Evolutionary conservation across 1,140 invertebrate genomes (phyloP).

Genomic region (Ips typographus): DNA sequence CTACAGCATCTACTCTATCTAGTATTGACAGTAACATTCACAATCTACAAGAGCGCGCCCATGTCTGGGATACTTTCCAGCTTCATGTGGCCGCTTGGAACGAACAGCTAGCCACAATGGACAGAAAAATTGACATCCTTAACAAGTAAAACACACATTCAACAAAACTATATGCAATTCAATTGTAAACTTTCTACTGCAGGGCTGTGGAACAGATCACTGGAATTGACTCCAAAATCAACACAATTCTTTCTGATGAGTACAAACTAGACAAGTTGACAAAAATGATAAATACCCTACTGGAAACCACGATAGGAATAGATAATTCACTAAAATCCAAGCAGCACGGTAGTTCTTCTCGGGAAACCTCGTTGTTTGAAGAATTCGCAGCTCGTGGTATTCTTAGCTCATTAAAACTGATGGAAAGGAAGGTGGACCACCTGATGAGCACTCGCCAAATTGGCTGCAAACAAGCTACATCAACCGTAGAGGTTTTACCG

Average conservation of each 20-base stretch:
- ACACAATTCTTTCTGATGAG: slow-evolving; percentile 43
- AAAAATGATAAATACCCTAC: slow-evolving; percentile 39
- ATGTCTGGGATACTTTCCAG: slow-evolving; percentile 56
- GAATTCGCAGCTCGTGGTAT: slow-evolving; percentile 49
- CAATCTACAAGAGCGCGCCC: slow-evolving; percentile 52
- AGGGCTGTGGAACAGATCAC: slow-evolving; percentile 52
- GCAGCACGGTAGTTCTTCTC: slow-evolving; percentile 17
- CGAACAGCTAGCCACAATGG: slow-evolving; percentile 55
- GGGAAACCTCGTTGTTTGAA: slow-evolving; percentile 38
- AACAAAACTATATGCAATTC: neutral
- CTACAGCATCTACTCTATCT: slow-evolving; percentile 46
- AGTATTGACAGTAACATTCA: slow-evolving; percentile 52
- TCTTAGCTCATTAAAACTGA: slow-evolving; percentile 48
- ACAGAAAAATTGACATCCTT: slow-evolving; percentile 54
- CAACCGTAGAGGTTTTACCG: slow-evolving; percentile 30
- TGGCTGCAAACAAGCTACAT: slow-evolving; percentile 3
- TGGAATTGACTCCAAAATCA: slow-evolving; percentile 47
- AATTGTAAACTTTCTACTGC: slow-evolving; percentile 8
- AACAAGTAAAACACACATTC: slow-evolving; percentile 48
- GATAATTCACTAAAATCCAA: slow-evolving; percentile 28
- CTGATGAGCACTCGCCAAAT: slow-evolving; percentile 31
- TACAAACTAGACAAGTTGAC: slow-evolving; percentile 47
- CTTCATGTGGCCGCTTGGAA: slow-evolving; percentile 55
- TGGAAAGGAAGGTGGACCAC: slow-evolving; percentile 49
- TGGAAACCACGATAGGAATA: slow-evolving; percentile 30